Base-by-base conservation (phyloP, 2,797 vertebrate species). In the Gallinago solitaria region DNA sequence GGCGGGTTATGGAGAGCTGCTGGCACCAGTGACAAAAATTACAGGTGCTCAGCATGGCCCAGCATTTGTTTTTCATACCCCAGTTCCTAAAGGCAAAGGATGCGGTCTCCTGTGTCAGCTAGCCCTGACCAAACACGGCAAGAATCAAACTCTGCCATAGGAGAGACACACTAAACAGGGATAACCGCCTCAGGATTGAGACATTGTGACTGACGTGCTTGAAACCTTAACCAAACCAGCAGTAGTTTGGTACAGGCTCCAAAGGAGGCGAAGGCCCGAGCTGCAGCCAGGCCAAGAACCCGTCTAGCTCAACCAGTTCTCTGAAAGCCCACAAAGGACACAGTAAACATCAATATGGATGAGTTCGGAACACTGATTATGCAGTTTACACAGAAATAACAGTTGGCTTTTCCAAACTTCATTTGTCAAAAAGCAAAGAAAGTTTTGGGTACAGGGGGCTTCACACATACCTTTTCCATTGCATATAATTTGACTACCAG, bases 21-120 rank as follows among this genome's bases (percentile, higher is more conserved):
- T 89, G 85, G 83, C 80, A 93, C 45, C 59, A 56, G 2, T 8
- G 5, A 50, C 33, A 83, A n/a, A 73, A 53, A 43, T 4, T 74
- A 77, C 64, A 85, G 63, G 60, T 18, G 17, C 80, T 91, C 63
- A 70, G 92, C 39, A 14, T 2, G 28, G 73, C 23, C 81, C 6
- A 0, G 48, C 4, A 2, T 76, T 95, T 83, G 16, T 39, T 89
- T 79, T 74, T 45, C 64, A 74, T 14, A 48, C 12, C 15, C 7
- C 16, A 21, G 21, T 4, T 90, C 76, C 80, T 71, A 27, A 56
- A 88, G 61, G 45, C 56, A 59, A 79, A 61, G 53, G 64, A 54
- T 1, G 0, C 3, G 1, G 1, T 12, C 60, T n/a, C 35, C 67
- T 17, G 12, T 1, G 3, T 20, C 33, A 8, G 1, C 25, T 13